Evolutionary conservation across 2,888 invertebrate species (phyloP).

Genomic region (Agriopis marginaria): DNA sequence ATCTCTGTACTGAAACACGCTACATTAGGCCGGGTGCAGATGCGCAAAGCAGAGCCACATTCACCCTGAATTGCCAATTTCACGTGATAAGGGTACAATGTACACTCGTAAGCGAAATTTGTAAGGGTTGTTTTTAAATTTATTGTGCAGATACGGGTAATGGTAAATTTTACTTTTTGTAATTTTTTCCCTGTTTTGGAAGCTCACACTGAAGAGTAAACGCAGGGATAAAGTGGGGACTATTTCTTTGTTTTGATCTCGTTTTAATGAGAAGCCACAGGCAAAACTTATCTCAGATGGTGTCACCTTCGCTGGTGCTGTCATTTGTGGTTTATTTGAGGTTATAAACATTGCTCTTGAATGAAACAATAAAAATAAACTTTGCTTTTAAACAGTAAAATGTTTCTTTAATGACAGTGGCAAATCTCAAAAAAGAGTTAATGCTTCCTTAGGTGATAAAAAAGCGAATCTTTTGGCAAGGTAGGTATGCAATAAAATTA

Average conservation of each 20-base stretch:
- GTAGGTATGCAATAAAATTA: no score
- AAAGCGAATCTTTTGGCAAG: no score
- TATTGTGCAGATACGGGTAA: slow-evolving; percentile 44
- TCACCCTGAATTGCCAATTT: slow-evolving; percentile 46
- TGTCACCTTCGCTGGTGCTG: no score
- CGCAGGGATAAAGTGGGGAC: not conserved
- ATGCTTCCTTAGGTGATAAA: no score
- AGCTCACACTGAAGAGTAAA: not conserved
- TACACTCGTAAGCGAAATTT: slow-evolving; percentile 47
- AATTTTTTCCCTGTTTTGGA: not conserved
- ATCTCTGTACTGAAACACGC: slow-evolving; percentile 46
- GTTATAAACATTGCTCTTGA: no score
- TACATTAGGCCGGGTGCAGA: slow-evolving; percentile 62
- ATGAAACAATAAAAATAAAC: no score
- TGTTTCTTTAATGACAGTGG: no score
- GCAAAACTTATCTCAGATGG: no score
- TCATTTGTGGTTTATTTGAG: no score
- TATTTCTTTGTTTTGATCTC: not conserved
- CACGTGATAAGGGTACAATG: slow-evolving; percentile 57
- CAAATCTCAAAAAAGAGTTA: no score
- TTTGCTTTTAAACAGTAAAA: no score
- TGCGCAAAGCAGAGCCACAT: slow-evolving; percentile 51
- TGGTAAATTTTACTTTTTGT: slow-evolving; percentile 23
- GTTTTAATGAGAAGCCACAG: no score
- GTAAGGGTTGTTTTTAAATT: slow-evolving; percentile 51